phyloP scores from a whole-genome alignment of 2,113 vertebrate species.

The Nestor notabilis region DNA sequence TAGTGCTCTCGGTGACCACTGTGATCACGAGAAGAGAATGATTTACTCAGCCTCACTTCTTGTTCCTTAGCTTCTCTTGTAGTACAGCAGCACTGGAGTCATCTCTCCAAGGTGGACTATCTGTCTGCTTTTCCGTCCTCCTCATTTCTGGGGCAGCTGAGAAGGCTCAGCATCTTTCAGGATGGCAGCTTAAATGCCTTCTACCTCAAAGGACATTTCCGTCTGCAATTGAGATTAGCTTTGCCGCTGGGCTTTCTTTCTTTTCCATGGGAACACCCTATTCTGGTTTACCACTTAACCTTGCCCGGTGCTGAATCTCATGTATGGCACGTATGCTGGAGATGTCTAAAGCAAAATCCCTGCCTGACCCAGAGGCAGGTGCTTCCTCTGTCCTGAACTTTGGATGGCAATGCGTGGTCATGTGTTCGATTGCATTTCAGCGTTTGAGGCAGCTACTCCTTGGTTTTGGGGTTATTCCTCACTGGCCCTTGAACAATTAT shows the following conservation, averaged over 20 bases:
- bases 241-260: not conserved
- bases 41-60: not conserved
- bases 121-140: not conserved
- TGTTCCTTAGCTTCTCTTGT: not conserved
- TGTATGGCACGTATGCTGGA: not conserved
- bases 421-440: not conserved
- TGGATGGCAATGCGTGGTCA: not conserved
- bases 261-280: not conserved
- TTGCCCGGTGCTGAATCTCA: not conserved
- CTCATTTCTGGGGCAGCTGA: not conserved
- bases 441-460: not conserved
- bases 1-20: not conserved
- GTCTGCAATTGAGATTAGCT: not conserved
- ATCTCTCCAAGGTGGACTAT: not conserved
- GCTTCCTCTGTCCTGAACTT: not conserved
- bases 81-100: not conserved
- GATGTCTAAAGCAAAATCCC: not conserved
- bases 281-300: not conserved
- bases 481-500: not conserved
- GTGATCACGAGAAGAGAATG: not conserved
- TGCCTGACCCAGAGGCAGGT: not conserved
- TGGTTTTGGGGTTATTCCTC: not conserved
- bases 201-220: not conserved
- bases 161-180: not conserved
- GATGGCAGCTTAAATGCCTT: not conserved